phyloP scores from a whole-genome alignment of 2,888 invertebrate species.

The Phortica okadai region DNA sequence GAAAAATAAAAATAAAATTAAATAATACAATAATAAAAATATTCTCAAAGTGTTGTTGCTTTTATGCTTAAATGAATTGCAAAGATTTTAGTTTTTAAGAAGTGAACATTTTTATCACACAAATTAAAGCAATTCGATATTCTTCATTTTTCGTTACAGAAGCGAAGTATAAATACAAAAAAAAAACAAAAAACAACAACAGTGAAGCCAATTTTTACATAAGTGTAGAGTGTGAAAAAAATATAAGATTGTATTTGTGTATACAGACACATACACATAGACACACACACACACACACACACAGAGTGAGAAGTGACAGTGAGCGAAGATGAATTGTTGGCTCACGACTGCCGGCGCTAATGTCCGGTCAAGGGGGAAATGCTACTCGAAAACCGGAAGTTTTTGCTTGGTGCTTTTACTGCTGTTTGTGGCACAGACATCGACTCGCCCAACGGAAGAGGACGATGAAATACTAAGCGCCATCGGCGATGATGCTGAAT shows the following conservation, averaged over 20 bases:
- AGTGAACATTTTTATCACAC: neutral
- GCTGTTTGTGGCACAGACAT: slow-evolving; percentile 46
- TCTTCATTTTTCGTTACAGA: neutral
- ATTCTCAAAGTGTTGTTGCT: neutral
- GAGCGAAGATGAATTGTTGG: slow-evolving; percentile 51
- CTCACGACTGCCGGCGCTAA: slow-evolving; percentile 49
- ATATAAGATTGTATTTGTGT: neutral
- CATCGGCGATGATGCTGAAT: slow-evolving; percentile 50
- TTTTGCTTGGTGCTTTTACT: slow-evolving; percentile 51
- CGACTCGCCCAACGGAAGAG: slow-evolving; percentile 38
- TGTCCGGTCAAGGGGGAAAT: slow-evolving; percentile 58
- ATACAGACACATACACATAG: neutral
- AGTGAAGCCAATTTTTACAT: neutral
- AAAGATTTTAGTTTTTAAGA: slow-evolving; percentile 36
- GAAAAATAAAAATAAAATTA: slow-evolving; percentile 37
- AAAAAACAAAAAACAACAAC: neutral
- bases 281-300: neutral
- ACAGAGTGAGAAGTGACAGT: neutral
- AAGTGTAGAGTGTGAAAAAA: neutral
- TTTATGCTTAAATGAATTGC: slow-evolving; percentile 47
- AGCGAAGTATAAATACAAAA: neutral
- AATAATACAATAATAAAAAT: slow-evolving; percentile 60
- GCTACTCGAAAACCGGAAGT: slow-evolving; percentile 54
- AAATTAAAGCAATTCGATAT: neutral
- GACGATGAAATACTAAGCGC: slow-evolving; percentile 46